Percentiles rank a stretch among this genome's conserved stretches.
These are phyloP conservation scores for Pyrocoelia pectoralis DNA, from an alignment of 2,888 invertebrate genomes.

Conservation along the genomic window DNA sequence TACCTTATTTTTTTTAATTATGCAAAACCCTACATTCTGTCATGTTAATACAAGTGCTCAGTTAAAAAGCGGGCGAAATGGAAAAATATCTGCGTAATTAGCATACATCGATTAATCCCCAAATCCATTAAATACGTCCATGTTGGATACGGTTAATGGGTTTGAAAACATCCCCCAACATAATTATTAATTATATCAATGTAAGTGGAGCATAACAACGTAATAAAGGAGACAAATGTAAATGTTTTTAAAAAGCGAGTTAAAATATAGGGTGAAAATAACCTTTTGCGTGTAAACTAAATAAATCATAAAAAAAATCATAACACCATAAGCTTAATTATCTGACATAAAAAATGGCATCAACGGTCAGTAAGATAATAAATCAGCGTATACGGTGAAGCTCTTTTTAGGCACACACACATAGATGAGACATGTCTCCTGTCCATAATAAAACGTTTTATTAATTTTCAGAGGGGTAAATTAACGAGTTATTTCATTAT, in stretches of 20 bases:
- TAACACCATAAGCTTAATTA: constrained; percentile 10
- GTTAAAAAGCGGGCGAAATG: too few relatives aligned
- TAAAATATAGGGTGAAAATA: background rate
- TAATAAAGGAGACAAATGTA: too few relatives aligned
- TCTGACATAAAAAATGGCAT: constrained; percentile 9
- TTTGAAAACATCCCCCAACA: too few relatives aligned
- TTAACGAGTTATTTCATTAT: constrained; percentile 20
- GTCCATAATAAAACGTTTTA: constrained; percentile 21
- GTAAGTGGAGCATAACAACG: too few relatives aligned
- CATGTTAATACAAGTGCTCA: too few relatives aligned
- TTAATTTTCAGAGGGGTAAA: constrained; percentile 20
- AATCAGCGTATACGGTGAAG: constrained; percentile 14
- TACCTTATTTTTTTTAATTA: too few relatives aligned
- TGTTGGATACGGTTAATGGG: too few relatives aligned
- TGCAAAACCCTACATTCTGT: too few relatives aligned
- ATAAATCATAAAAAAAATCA: background rate
- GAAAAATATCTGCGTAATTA: too few relatives aligned
- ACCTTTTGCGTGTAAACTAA: background rate
- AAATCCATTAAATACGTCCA: too few relatives aligned
- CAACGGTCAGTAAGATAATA: constrained; percentile 14
- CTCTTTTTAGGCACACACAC: background rate
- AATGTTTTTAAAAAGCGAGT: background rate
- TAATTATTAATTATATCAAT: too few relatives aligned
- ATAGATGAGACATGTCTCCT: constrained; percentile 9
- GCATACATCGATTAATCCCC: too few relatives aligned